A percentile compares a stretch with the other conserved stretches of the same genome.
Evolutionary conservation across 2,797 vertebrate species (phyloP).

Genomic region (Ctenochaetus hawaiiensis): DNA sequence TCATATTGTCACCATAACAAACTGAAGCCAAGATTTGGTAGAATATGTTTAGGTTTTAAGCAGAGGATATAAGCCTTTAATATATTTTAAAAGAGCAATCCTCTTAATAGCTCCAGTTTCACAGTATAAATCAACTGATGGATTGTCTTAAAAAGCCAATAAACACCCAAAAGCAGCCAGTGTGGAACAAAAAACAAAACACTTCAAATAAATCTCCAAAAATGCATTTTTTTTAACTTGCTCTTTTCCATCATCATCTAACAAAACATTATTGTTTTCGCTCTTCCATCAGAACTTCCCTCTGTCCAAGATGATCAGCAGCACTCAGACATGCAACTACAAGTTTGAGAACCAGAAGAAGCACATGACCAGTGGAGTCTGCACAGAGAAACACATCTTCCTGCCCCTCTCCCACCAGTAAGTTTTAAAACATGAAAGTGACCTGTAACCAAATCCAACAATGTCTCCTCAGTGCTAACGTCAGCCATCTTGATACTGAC

Average conservation of each 20-base stretch:
- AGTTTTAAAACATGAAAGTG: slow-evolving; percentile 53
- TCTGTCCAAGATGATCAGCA: slow-evolving; percentile 89
- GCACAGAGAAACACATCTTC: slow-evolving; percentile 92
- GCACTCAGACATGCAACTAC: slow-evolving; percentile 92
- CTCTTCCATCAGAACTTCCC: slow-evolving; percentile 81
- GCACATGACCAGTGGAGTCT: slow-evolving; percentile 88
- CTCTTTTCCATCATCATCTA: not conserved
- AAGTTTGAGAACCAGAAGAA: slow-evolving; percentile 90
- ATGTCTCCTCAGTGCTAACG: too few species aligned
- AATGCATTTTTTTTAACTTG: not conserved
- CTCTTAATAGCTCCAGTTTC: not conserved
- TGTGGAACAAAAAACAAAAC: not conserved
- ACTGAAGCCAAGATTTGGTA: slow-evolving; percentile 1
- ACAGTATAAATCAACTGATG: not conserved
- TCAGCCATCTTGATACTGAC: too few species aligned
- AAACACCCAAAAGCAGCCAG: not conserved
- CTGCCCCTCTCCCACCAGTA: slow-evolving; percentile 90
- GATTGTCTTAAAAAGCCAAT: not conserved
- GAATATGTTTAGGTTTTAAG: not conserved
- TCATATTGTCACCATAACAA: not conserved
- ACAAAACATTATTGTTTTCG: slow-evolving; percentile 19
- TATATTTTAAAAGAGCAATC: not conserved
- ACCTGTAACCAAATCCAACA: not conserved
- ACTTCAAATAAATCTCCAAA: not conserved
- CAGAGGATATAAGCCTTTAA: not conserved